phyloP scores from a whole-genome alignment of 2,888 invertebrate species.

The Chorisops tibialis region DNA sequence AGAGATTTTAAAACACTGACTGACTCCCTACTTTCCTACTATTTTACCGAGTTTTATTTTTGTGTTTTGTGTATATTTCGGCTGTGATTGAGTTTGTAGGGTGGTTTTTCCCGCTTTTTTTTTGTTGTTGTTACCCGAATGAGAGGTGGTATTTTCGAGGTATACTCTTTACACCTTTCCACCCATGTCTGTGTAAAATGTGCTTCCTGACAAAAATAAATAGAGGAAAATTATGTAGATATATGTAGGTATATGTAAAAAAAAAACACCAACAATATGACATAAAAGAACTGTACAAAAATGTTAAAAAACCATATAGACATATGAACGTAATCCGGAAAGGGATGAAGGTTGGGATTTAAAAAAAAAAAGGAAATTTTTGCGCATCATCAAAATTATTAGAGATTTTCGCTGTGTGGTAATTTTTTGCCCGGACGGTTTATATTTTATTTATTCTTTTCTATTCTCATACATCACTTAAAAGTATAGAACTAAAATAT shows the following conservation, averaged over 20 bases:
- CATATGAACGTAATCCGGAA: conserved; percentile 6
- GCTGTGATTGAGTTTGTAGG: conserved; percentile 30
- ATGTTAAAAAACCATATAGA: conserved; percentile 4
- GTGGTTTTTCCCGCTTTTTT: conserved; percentile 7
- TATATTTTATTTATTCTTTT: too few relatives aligned
- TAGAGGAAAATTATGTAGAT: conserved; percentile 16
- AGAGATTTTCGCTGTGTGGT: conserved; percentile 25
- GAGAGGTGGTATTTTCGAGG: conserved; percentile 8
- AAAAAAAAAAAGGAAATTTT: conserved; percentile 25
- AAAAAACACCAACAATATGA: conserved; percentile 1
- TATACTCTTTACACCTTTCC: conserved; percentile 18
- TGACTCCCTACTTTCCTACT: conserved; percentile 17
- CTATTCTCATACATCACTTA: too few relatives aligned
- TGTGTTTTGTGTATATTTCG: conserved; percentile 18
- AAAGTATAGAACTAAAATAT: too few relatives aligned
- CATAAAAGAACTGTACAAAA: conserved; percentile 13
- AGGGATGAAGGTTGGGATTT: conserved; percentile 8
- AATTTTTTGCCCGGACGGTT: neutral
- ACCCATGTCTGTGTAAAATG: conserved; percentile 15
- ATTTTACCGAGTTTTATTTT: conserved; percentile 19
- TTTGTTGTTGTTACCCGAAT: conserved; percentile 12
- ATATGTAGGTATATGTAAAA: neutral
- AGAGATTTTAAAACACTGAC: conserved; percentile 21
- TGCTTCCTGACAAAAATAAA: conserved; percentile 22
- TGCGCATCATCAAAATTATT: conserved; percentile 33